Conservation (phyloP, 2,797 vertebrate genomes). For the Tapirus indicus region DNA sequence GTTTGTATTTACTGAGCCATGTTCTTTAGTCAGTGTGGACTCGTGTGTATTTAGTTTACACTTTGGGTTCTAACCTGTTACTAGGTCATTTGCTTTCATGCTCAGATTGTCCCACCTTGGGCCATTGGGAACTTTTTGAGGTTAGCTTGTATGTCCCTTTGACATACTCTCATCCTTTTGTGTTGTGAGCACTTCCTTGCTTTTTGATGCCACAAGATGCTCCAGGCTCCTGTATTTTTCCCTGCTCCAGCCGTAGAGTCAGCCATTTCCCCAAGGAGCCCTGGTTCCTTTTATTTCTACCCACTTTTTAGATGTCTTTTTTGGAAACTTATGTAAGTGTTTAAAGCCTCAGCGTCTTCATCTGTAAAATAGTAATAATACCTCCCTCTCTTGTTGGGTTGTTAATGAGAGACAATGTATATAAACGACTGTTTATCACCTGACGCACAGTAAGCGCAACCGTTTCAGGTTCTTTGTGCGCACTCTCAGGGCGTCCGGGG, state of each 20-base stretch:
- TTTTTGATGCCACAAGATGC: accelerated
- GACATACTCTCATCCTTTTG: neutral
- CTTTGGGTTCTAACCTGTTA: neutral
- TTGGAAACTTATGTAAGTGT: neutral
- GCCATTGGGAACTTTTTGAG: neutral
- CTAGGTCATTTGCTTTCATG: neutral
- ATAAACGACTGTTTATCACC: neutral
- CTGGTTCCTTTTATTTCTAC: neutral
- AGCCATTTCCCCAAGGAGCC: neutral
- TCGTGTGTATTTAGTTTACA: neutral
- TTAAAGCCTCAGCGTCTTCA: neutral
- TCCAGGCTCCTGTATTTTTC: neutral
- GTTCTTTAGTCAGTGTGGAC: neutral
- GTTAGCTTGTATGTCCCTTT: neutral
- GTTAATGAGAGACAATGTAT: neutral
- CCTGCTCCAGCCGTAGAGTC: neutral
- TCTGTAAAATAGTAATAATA: neutral
- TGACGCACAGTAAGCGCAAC: neutral
- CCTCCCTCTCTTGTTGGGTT: neutral
- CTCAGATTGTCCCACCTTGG: neutral
- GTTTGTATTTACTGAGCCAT: neutral
- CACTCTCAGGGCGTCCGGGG: neutral
- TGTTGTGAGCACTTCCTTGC: neutral
- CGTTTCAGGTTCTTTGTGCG: neutral
- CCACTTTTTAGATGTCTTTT: neutral